These are phyloP conservation scores for Siniperca knerii DNA, from an alignment of 2,113 vertebrate genomes.

Conservation along the genomic window DNA sequence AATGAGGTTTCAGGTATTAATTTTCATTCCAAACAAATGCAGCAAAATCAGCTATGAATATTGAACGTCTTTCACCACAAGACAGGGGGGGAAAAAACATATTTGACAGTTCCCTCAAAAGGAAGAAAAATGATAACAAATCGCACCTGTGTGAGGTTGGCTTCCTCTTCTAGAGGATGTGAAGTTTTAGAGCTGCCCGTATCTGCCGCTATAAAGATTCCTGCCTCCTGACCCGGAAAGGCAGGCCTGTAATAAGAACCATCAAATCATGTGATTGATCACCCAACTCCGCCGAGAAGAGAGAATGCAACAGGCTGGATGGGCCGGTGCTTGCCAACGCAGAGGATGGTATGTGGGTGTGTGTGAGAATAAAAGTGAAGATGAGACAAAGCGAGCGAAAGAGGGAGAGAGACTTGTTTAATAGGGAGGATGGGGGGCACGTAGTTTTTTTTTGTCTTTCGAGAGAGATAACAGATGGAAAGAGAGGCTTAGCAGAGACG, in stretches of 20 bases:
- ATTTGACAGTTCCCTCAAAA: constrained; percentile 65
- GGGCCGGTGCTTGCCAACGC: constrained; percentile 77
- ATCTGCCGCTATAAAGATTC: constrained; percentile 75
- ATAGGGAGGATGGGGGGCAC: constrained; percentile 19
- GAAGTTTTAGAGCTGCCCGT: constrained; percentile 56
- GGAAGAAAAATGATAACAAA: constrained; percentile 71
- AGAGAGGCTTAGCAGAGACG: constrained; percentile 24
- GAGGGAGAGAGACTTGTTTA: constrained; percentile 60
- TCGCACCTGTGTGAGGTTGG: constrained; percentile 67
- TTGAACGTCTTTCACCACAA: constrained; percentile 1
- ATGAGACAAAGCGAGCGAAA: constrained; percentile 47
- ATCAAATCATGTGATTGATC: constrained; percentile 80
- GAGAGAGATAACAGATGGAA: constrained; percentile 66
- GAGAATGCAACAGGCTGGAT: constrained; percentile 75
- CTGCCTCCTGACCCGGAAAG: constrained; percentile 73
- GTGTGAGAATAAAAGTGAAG: constrained; percentile 74
- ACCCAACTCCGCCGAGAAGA: constrained; percentile 46
- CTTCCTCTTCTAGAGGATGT: constrained; percentile 63
- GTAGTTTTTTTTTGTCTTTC: constrained; percentile 9
- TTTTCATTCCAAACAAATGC: constrained; percentile 19
- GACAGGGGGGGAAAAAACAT: neutral
- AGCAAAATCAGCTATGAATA: neutral
- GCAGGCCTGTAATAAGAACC: constrained; percentile 78
- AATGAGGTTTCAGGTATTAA: neutral
- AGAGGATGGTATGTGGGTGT: constrained; percentile 79